These are phyloP conservation scores for Aphis craccivora DNA, from an alignment of 1,140 invertebrate genomes.

Conservation along the genomic window DNA sequence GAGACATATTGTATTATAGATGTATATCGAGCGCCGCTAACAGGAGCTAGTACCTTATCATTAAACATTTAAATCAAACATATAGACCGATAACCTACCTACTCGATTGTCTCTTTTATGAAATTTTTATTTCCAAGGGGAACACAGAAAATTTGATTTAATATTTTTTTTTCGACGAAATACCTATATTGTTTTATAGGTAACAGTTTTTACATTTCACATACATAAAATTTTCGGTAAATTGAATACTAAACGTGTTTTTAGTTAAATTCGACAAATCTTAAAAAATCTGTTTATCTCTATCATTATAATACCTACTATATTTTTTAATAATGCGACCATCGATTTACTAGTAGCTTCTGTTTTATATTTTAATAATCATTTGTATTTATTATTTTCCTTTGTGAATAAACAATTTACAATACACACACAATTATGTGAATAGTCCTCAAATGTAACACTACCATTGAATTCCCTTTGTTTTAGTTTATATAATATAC, in stretches of 20 bases:
- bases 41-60: not conserved
- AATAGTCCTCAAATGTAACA: not conserved
- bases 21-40: not conserved
- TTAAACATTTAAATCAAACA: not conserved
- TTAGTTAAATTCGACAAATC: too few relatives aligned
- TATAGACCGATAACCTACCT: not conserved
- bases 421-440: not conserved
- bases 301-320: not conserved
- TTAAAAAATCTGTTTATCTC: not conserved
- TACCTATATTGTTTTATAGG: not conserved
- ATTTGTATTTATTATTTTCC: constrained; percentile 1
- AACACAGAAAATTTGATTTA: not conserved
- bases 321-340: not conserved
- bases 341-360: not conserved
- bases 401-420: not conserved
- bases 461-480: not conserved
- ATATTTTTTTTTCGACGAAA: not conserved
- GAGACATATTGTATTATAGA: not conserved
- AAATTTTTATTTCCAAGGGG: not conserved
- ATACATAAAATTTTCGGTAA: not conserved
- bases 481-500: not conserved
- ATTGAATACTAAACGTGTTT: not conserved
- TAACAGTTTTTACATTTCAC: not conserved
- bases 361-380: constrained; percentile 20
- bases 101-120: not conserved